phyloP scores from a whole-genome alignment of 2,113 vertebrate species.

The Semicossyphus pulcher region DNA sequence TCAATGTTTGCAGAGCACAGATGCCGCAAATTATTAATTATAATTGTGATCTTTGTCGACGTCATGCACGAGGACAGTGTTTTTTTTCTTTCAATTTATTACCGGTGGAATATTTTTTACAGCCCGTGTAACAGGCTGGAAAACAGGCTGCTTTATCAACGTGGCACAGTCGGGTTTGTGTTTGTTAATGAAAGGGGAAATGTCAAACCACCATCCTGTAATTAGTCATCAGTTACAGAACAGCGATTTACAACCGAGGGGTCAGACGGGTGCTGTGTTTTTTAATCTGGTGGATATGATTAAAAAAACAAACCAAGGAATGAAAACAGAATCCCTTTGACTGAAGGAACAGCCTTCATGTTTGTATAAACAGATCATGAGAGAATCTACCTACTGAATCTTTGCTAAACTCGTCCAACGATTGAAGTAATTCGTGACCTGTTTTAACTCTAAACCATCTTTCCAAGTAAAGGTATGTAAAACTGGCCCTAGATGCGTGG shows the following conservation, averaged over 20 bases:
- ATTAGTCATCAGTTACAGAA: conserved; percentile 15
- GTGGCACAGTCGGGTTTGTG: neutral
- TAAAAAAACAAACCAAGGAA: no score
- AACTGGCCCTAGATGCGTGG: no score
- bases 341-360: no score
- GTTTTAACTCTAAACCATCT: no score
- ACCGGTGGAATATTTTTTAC: neutral
- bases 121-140: neutral
- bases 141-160: neutral
- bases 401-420: no score
- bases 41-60: conserved; percentile 9
- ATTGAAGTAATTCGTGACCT: no score
- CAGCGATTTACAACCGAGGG: neutral
- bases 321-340: no score
- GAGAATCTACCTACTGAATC: no score
- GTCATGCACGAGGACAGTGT: no score
- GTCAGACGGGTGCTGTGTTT: neutral
- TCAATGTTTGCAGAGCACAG: conserved; percentile 27
- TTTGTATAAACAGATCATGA: no score
- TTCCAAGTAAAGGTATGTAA: no score
- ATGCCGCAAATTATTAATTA: conserved; percentile 27
- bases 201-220: conserved; percentile 11
- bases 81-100: conserved; percentile 5
- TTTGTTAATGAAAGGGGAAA: conserved; percentile 6
- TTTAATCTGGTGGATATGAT: no score